A percentile compares a stretch with the other conserved stretches of the same genome.
These are phyloP conservation scores for Vidua macroura DNA, from an alignment of 2,113 vertebrate genomes.

Conservation along the genomic window DNA sequence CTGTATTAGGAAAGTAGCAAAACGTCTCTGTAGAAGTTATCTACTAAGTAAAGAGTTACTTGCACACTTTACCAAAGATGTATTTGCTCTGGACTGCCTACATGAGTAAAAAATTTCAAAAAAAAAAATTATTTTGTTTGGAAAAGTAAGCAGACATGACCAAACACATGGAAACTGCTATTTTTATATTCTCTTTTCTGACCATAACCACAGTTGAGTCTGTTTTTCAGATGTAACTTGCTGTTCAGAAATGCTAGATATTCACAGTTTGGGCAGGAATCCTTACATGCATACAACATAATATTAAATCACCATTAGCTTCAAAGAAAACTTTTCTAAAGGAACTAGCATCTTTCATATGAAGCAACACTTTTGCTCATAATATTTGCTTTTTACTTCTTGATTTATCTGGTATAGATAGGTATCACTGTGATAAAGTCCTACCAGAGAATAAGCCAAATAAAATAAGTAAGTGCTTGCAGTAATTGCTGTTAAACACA, in stretches of 20 bases:
- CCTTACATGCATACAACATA: background rate
- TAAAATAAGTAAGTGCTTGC: background rate
- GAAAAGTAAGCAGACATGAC: constrained; percentile 63
- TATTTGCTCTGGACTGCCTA: background rate
- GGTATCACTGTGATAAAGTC: background rate
- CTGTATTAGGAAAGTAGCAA: background rate
- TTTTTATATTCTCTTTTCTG: constrained; percentile 37
- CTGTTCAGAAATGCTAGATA: constrained; percentile 25
- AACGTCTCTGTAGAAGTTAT: background rate
- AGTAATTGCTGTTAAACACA: background rate
- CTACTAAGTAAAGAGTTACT: background rate
- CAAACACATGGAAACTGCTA: constrained; percentile 34
- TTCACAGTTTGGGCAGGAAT: background rate
- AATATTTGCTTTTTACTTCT: background rate
- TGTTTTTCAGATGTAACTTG: constrained; percentile 45
- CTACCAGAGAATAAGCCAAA: background rate
- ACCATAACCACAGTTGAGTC: constrained; percentile 11
- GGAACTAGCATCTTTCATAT: background rate
- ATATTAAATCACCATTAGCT: background rate
- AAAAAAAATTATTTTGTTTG: constrained; percentile 59
- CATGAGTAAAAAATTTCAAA: background rate
- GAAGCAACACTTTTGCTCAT: background rate
- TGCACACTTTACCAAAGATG: background rate
- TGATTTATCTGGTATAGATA: background rate
- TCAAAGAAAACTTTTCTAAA: background rate